These are phyloP conservation scores for Pseudopipra pipra DNA, from an alignment of 2,113 vertebrate species.

Conservation along the genomic window DNA sequence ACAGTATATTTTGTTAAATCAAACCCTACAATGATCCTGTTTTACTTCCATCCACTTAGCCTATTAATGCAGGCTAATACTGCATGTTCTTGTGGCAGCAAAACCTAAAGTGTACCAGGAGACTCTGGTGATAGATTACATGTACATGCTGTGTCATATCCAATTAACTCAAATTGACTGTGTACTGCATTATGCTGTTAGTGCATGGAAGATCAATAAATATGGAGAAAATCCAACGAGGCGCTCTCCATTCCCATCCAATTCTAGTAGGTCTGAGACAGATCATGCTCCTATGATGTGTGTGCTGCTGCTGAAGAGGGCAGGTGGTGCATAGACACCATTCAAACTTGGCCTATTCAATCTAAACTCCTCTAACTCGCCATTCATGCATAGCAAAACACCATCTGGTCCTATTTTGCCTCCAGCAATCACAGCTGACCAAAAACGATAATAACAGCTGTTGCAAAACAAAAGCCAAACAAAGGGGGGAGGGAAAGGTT, in stretches of 20 bases:
- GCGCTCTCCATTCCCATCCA: constrained; percentile 75
- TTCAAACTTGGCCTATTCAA: constrained; percentile 99
- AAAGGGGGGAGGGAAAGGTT: constrained; percentile 93
- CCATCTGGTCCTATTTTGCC: constrained; percentile 99
- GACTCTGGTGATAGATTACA: constrained; percentile 90
- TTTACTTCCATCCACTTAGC: constrained; percentile 57
- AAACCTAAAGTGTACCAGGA: constrained; percentile 84
- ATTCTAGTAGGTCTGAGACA: constrained; percentile 81
- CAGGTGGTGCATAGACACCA: constrained; percentile 99
- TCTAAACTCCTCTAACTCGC: constrained; percentile 93
- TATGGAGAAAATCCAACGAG: constrained; percentile 85
- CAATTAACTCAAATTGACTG: constrained; percentile 97
- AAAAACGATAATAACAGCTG: constrained; percentile 99
- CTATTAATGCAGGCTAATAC: constrained; percentile 58
- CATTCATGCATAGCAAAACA: constrained; percentile 99
- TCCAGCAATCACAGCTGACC: constrained; percentile 99
- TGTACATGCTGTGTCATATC: constrained; percentile 93
- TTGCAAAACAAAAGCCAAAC: constrained; percentile 99
- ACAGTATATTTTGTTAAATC: neutral
- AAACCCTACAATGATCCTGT: constrained; percentile 13
- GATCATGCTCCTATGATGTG: constrained; percentile 91
- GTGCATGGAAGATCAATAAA: constrained; percentile 96
- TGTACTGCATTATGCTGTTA: constrained; percentile 88
- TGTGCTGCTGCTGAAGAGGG: constrained; percentile 86
- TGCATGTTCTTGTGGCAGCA: constrained; percentile 82